phyloP scores from a whole-genome alignment of 2,888 invertebrate species.

The Andrena haemorrhoa region DNA sequence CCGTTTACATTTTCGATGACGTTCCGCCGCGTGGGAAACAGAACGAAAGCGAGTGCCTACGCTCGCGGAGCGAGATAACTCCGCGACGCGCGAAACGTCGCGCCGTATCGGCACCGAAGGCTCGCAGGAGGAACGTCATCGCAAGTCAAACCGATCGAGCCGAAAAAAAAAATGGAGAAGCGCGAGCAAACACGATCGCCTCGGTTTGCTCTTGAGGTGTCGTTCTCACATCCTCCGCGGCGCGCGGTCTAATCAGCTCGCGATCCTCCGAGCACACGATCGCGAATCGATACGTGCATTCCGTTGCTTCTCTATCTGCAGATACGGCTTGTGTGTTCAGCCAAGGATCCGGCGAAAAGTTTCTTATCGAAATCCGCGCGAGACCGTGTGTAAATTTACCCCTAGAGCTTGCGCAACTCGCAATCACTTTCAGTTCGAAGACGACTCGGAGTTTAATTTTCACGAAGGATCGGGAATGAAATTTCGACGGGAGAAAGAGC shows the following conservation, averaged over 20 bases:
- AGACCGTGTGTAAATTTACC: conserved; percentile 15
- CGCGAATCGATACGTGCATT: conserved; percentile 26
- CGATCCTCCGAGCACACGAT: conserved; percentile 22
- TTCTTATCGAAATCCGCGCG: conserved; percentile 25
- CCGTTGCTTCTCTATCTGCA: conserved; percentile 37
- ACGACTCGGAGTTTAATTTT: no score
- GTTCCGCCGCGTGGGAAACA: conserved; percentile 48
- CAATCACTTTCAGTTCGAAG: no score
- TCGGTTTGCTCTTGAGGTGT: conserved; percentile 75
- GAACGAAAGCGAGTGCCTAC: conserved; percentile 9
- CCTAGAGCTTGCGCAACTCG: conserved; percentile 6
- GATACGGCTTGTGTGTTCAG: conserved; percentile 33
- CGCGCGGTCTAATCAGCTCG: conserved; percentile 21
- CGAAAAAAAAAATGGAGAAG: conserved; percentile 51
- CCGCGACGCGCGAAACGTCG: no score
- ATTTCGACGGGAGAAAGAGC: neutral
- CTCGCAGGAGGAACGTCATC: conserved; percentile 49
- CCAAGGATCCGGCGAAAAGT: conserved; percentile 36
- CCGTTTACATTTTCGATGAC: neutral
- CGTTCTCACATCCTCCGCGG: conserved; percentile 72
- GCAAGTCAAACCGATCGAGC: conserved; percentile 48
- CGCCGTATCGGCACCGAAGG: no score
- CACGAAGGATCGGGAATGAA: no score
- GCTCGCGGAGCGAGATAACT: no score
- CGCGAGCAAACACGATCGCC: conserved; percentile 40